Percentiles rank a stretch among this genome's conserved stretches.
phyloP scores from a whole-genome alignment of 2,888 invertebrate genomes.

The Scaptomyza cyrtandrae region DNA sequence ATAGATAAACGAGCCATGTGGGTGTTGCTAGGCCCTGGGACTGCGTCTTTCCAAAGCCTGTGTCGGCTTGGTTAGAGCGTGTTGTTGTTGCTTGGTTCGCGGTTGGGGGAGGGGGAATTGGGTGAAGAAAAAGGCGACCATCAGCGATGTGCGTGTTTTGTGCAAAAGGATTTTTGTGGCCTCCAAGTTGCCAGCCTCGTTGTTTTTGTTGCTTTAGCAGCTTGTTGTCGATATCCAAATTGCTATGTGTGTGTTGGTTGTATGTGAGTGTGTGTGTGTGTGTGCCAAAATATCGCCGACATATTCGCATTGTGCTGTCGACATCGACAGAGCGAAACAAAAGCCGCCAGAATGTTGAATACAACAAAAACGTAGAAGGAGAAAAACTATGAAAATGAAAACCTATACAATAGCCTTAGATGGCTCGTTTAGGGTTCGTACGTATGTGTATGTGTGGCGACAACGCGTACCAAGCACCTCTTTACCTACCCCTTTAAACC shows the following conservation, averaged over 20 bases:
- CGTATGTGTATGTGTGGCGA: conserved; percentile 46
- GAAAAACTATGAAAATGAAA: conserved; percentile 62
- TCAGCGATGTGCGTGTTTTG: conserved; percentile 55
- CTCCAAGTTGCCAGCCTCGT: conserved; percentile 33
- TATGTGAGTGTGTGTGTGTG: conserved; percentile 11
- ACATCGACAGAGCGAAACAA: conserved; percentile 30
- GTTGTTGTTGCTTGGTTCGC: neutral
- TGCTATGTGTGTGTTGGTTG: conserved; percentile 15
- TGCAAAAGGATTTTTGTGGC: conserved; percentile 61
- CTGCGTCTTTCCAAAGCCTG: conserved; percentile 23
- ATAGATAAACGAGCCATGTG: conserved; percentile 64
- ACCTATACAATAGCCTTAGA: conserved; percentile 56
- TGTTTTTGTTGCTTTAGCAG: conserved; percentile 11
- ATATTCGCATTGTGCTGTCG: conserved; percentile 56
- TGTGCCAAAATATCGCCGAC: conserved; percentile 57
- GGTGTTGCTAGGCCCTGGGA: conserved; percentile 50
- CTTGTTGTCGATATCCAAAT: conserved; percentile 59
- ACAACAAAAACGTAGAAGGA: conserved; percentile 9
- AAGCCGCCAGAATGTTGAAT: conserved; percentile 31
- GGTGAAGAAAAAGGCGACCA: conserved; percentile 4
- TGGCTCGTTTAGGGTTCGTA: conserved; percentile 24
- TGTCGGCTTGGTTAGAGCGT: neutral
- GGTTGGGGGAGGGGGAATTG: neutral
- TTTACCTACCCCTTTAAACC: neutral
- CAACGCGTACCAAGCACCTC: conserved; percentile 75